Evolutionary conservation across 2,888 invertebrate species (phyloP).

Genomic region (Scaeva pyrastri): DNA sequence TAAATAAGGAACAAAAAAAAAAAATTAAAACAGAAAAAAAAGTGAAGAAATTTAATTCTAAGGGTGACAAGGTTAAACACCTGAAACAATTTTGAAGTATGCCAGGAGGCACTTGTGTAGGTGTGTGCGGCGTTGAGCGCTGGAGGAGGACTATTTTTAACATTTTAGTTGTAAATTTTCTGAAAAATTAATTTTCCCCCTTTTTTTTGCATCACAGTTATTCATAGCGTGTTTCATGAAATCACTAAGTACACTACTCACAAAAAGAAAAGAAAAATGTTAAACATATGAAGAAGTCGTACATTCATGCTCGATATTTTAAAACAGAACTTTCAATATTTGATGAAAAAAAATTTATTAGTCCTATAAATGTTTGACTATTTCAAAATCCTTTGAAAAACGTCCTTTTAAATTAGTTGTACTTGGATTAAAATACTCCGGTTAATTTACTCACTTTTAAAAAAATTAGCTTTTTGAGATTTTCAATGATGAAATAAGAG

Average conservation of each 20-base stretch:
- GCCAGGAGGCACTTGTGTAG: constrained; percentile 44
- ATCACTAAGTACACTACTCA: constrained; percentile 1
- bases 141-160: background rate
- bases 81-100: constrained; percentile 59
- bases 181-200: constrained; percentile 68
- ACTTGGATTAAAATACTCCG: too few relatives aligned
- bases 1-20: background rate
- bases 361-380: too few relatives aligned
- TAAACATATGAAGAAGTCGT: background rate
- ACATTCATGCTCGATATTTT: background rate
- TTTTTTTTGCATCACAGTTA: constrained; percentile 16
- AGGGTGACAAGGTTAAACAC: constrained; percentile 70
- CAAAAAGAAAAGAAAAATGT: background rate
- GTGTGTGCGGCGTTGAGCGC: background rate
- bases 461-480: too few relatives aligned
- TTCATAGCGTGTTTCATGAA: constrained; percentile 43
- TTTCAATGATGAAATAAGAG: too few relatives aligned
- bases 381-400: too few relatives aligned
- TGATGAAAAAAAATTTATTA: too few relatives aligned
- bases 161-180: constrained; percentile 61
- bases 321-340: background rate
- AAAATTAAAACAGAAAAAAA: background rate
- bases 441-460: too few relatives aligned
- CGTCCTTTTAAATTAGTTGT: too few relatives aligned
- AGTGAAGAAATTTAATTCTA: constrained; percentile 15